Percentiles rank a stretch among this genome's conserved stretches.
Conservation (phyloP, 1,140 invertebrate genomes). For the Bombus haemorrhoidalis region DNA sequence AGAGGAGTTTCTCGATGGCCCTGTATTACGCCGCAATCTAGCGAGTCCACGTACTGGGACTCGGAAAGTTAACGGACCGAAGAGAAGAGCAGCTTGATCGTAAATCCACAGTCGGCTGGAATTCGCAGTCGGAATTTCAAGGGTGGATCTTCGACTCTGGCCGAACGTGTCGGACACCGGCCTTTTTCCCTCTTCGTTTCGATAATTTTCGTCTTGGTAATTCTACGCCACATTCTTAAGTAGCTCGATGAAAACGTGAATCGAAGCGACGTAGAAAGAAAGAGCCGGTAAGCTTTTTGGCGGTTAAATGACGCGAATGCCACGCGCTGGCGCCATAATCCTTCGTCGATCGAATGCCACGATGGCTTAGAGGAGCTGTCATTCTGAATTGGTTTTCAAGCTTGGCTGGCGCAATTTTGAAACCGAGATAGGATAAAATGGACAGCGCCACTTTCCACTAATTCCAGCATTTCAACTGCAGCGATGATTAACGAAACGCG, state of each 20-base stretch:
- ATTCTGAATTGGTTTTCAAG: conserved; percentile 42
- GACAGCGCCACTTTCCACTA: conserved; percentile 13
- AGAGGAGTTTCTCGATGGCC: conserved; percentile 15
- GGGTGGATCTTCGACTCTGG: background rate
- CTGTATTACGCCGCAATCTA: conserved; percentile 9
- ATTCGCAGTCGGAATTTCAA: background rate
- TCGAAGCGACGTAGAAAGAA: no score
- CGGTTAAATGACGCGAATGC: background rate
- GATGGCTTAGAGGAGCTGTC: conserved; percentile 10
- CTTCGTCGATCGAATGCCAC: background rate
- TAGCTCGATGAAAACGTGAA: no score
- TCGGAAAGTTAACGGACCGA: conserved; percentile 18
- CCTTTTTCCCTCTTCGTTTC: no score
- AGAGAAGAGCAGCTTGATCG: conserved; percentile 18
- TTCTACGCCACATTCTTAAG: no score
- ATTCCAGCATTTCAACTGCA: conserved; percentile 14
- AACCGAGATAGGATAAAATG: conserved; percentile 23
- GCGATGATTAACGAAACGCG: conserved; percentile 43
- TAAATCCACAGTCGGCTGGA: conserved; percentile 9
- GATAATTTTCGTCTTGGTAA: background rate
- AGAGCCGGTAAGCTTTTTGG: background rate
- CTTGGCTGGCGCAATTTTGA: conserved; percentile 36
- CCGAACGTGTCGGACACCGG: no score
- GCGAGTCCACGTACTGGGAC: conserved; percentile 1
- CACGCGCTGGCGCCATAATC: background rate